phyloP scores from a whole-genome alignment of 1,140 invertebrate species.

The Saxidomus purpurata region DNA sequence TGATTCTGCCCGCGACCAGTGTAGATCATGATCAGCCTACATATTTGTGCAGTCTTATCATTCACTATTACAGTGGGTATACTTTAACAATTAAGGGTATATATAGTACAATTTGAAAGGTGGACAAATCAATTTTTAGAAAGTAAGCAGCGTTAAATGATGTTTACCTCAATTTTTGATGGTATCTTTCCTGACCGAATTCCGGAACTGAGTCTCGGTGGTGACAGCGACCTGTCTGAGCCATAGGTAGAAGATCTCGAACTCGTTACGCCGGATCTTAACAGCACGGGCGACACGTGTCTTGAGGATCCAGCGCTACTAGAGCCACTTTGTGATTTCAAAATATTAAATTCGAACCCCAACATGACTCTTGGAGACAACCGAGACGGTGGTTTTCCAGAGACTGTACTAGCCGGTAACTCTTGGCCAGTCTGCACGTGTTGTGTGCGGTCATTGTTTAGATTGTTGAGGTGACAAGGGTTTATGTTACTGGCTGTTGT shows the following conservation, averaged over 20 bases:
- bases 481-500: background rate
- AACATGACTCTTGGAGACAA: slow-evolving; percentile 60
- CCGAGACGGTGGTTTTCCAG: slow-evolving; percentile 31
- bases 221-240: slow-evolving; percentile 50
- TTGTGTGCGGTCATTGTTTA: background rate
- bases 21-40: no score
- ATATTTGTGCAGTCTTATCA: no score
- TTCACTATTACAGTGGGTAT: no score
- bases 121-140: no score
- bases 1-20: no score
- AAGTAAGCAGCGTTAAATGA: no score
- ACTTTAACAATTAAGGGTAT: no score
- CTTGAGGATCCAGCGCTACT: slow-evolving; percentile 46
- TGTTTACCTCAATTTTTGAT: slow-evolving; percentile 31
- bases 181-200: slow-evolving; percentile 41
- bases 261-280: slow-evolving; percentile 31
- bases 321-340: slow-evolving; percentile 36
- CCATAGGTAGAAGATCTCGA: slow-evolving; percentile 7
- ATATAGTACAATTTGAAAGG: no score
- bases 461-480: background rate
- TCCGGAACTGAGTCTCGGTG: slow-evolving; percentile 23
- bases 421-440: background rate
- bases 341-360: slow-evolving; percentile 60
- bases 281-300: slow-evolving; percentile 49
- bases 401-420: background rate